A percentile compares a stretch with the other conserved stretches of the same genome.
These are phyloP conservation scores for Pteropus alecto DNA, from an alignment of 2,113 vertebrate species.

Conservation along the genomic window DNA sequence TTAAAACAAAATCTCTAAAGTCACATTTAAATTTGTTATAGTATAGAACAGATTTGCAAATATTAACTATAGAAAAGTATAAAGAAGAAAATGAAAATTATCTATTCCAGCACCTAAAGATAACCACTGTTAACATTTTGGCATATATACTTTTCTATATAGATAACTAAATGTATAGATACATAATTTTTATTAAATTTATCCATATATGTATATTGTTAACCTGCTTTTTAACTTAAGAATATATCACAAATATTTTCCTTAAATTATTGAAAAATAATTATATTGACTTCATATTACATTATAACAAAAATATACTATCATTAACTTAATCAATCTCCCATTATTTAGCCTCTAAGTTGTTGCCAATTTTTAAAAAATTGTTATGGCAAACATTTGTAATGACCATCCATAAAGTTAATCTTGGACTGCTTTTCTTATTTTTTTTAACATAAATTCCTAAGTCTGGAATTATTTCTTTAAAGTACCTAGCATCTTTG, in stretches of 20 bases:
- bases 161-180: background rate
- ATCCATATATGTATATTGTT: background rate
- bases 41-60: background rate
- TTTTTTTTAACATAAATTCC: background rate
- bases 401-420: background rate
- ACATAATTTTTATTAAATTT: background rate
- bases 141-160: background rate
- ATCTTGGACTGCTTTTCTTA: background rate
- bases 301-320: background rate
- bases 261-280: background rate
- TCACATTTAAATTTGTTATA: background rate
- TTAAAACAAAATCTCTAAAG: background rate
- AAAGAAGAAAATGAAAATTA: background rate
- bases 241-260: background rate
- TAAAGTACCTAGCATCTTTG: background rate
- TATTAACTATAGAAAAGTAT: background rate
- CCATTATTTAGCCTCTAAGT: background rate
- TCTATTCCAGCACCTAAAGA: background rate
- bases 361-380: background rate
- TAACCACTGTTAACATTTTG: background rate
- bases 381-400: background rate
- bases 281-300: background rate
- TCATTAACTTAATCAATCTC: background rate
- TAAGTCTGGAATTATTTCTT: background rate
- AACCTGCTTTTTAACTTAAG: background rate